phyloP scores from a whole-genome alignment of 2,113 vertebrate species.

The Felis chaus region DNA sequence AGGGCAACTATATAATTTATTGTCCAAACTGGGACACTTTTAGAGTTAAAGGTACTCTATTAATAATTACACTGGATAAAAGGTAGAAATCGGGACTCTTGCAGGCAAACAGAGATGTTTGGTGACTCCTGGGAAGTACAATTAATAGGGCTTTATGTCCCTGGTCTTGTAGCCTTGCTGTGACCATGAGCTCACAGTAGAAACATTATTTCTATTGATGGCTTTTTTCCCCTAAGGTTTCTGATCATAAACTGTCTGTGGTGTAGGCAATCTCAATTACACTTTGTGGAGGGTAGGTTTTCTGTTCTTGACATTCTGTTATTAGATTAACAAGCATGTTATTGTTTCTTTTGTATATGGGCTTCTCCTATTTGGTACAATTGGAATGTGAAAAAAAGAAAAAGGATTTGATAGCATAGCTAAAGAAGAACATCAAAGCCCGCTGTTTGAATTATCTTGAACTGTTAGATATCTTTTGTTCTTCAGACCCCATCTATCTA shows the following conservation, averaged over 20 bases:
- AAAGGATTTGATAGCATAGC: slow-evolving; percentile 34
- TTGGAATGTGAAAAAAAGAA: slow-evolving; percentile 51
- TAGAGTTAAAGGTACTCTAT: slow-evolving; percentile 61
- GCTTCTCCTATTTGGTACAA: slow-evolving; percentile 65
- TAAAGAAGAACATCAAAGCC: slow-evolving; percentile 58
- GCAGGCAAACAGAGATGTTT: slow-evolving; percentile 55
- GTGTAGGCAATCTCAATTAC: slow-evolving; percentile 60
- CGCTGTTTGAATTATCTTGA: slow-evolving; percentile 45
- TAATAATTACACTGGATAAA: slow-evolving; percentile 75
- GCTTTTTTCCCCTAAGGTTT: slow-evolving; percentile 30
- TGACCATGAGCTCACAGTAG: slow-evolving; percentile 57
- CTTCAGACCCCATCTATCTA: background rate
- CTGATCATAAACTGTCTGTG: slow-evolving; percentile 68
- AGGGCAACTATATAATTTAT: slow-evolving; percentile 68
- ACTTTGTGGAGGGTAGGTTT: slow-evolving; percentile 55
- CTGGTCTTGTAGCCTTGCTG: slow-evolving; percentile 63
- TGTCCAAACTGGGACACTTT: slow-evolving; percentile 70
- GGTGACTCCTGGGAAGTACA: slow-evolving; percentile 71
- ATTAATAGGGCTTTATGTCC: slow-evolving; percentile 73
- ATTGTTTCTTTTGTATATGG: slow-evolving; percentile 70
- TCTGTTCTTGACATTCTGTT: slow-evolving; percentile 65
- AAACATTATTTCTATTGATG: slow-evolving; percentile 69
- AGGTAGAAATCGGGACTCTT: slow-evolving; percentile 57
- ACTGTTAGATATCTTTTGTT: slow-evolving; percentile 58
- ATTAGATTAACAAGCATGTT: slow-evolving; percentile 73